These are phyloP conservation scores for Cristatella mucedo DNA, from an alignment of 2,888 invertebrate genomes.

Conservation along the genomic window DNA sequence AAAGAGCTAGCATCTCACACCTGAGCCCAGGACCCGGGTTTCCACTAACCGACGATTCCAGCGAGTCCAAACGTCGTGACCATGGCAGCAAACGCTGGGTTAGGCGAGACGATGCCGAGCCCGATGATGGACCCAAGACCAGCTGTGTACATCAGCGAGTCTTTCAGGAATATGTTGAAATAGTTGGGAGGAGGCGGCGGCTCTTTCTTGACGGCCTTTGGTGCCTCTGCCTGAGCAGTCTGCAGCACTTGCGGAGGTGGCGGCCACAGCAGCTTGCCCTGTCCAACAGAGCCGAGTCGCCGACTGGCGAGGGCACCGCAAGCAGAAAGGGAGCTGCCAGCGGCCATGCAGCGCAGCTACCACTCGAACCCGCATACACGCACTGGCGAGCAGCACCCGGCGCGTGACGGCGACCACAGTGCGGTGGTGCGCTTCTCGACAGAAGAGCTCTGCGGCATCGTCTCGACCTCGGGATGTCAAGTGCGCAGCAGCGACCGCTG, in stretches of 20 bases:
- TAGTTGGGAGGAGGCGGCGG: constrained; percentile 45
- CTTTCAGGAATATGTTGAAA: constrained; percentile 48
- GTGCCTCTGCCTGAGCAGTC: constrained; percentile 34
- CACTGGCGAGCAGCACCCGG: too few relatives aligned
- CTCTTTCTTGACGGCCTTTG: constrained; percentile 17
- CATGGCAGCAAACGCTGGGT: constrained; percentile 69
- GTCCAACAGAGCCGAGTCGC: too few relatives aligned
- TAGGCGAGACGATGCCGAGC: constrained; percentile 59
- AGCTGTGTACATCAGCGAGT: constrained; percentile 27
- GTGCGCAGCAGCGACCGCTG: constrained; percentile 51
- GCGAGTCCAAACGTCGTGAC: constrained; percentile 66
- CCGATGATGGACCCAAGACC: constrained; percentile 36
- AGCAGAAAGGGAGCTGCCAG: too few relatives aligned
- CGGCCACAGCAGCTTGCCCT: constrained; percentile 61
- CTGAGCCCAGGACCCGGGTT: too few relatives aligned
- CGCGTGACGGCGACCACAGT: too few relatives aligned
- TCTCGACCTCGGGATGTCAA: too few relatives aligned
- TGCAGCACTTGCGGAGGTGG: constrained; percentile 50
- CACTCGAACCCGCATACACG: too few relatives aligned
- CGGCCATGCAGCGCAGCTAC: too few relatives aligned
- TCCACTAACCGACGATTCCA: constrained; percentile 53
- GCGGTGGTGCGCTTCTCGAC: too few relatives aligned
- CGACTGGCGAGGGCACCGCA: too few relatives aligned
- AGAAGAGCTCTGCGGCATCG: too few relatives aligned
- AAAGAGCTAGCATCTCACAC: too few relatives aligned